These are phyloP conservation scores for Amphipyra berbera DNA, from an alignment of 2,888 invertebrate species.

Conservation along the genomic window DNA sequence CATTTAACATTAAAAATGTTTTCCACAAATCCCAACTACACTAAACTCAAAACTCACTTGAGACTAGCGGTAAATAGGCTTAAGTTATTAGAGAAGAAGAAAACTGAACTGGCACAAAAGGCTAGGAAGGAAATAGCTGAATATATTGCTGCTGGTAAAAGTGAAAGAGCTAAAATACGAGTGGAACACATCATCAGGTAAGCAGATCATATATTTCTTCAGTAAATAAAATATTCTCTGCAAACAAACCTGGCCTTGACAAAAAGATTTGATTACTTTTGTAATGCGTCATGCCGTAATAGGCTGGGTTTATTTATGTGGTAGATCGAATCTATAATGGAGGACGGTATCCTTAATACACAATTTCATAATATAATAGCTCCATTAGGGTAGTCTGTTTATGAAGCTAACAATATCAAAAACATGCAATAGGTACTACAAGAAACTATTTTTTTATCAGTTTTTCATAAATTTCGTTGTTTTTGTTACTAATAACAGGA, in stretches of 20 bases:
- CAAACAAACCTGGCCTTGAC: slow-evolving; percentile 40
- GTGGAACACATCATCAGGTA: slow-evolving; percentile 99
- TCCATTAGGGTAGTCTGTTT: too few relatives aligned
- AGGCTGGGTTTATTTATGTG: slow-evolving; percentile 12
- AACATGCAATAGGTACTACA: too few relatives aligned
- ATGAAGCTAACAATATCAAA: too few relatives aligned
- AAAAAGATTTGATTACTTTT: slow-evolving; percentile 28
- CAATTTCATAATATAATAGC: too few relatives aligned
- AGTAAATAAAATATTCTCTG: neutral
- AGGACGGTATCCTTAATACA: too few relatives aligned
- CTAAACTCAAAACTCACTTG: slow-evolving; percentile 98
- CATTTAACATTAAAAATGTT: slow-evolving; percentile 93
- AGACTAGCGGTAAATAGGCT: slow-evolving; percentile 97
- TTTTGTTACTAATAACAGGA: too few relatives aligned
- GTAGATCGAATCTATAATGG: neutral
- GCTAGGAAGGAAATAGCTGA: slow-evolving; percentile 99
- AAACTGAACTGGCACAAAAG: slow-evolving; percentile 98
- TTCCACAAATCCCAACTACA: slow-evolving; percentile 97
- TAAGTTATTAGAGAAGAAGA: slow-evolving; percentile 98
- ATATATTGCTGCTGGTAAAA: slow-evolving; percentile 96
- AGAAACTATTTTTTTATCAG: too few relatives aligned
- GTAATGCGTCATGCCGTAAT: slow-evolving; percentile 50
- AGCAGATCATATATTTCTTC: slow-evolving; percentile 30
- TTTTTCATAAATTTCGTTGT: too few relatives aligned
- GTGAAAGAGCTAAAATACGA: slow-evolving; percentile 97